Conservation (phyloP, 2,888 invertebrate genomes). For the Cryptocephalus primarius region DNA sequence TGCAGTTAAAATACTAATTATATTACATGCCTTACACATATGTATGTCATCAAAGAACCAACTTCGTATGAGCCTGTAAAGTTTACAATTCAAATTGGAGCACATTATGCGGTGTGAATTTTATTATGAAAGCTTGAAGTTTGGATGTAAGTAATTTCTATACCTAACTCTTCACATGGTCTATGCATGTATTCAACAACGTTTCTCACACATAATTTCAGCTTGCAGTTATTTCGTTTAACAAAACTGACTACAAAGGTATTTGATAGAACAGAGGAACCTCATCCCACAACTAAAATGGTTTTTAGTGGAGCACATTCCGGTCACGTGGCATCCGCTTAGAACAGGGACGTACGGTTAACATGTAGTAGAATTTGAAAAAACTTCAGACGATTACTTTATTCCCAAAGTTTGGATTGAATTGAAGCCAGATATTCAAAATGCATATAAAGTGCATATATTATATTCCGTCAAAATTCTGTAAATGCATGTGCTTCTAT, state of each 20-base stretch:
- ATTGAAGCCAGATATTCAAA: too few species aligned
- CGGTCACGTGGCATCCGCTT: constrained; percentile 31
- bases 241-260: constrained; percentile 13
- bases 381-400: too few species aligned
- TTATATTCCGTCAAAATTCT: too few species aligned
- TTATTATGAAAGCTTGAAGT: background rate
- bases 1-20: too few species aligned
- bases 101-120: background rate
- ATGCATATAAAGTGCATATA: too few species aligned
- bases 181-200: background rate
- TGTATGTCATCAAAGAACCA: constrained; percentile 2
- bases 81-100: too few species aligned
- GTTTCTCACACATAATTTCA: constrained; percentile 12
- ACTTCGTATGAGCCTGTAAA: too few species aligned
- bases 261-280: constrained; percentile 13
- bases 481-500: too few species aligned
- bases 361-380: too few species aligned
- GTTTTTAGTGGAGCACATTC: constrained; percentile 22
- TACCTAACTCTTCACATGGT: background rate
- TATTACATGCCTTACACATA: background rate
- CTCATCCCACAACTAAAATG: constrained; percentile 14
- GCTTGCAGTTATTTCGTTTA: constrained; percentile 14
- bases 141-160: too few species aligned
- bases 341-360: constrained; percentile 11
- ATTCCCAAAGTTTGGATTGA: too few species aligned